Percentiles rank a stretch among this genome's conserved stretches.
These are phyloP conservation scores for Physocephala rufipes DNA, from an alignment of 2,888 invertebrate genomes.

Conservation along the genomic window DNA sequence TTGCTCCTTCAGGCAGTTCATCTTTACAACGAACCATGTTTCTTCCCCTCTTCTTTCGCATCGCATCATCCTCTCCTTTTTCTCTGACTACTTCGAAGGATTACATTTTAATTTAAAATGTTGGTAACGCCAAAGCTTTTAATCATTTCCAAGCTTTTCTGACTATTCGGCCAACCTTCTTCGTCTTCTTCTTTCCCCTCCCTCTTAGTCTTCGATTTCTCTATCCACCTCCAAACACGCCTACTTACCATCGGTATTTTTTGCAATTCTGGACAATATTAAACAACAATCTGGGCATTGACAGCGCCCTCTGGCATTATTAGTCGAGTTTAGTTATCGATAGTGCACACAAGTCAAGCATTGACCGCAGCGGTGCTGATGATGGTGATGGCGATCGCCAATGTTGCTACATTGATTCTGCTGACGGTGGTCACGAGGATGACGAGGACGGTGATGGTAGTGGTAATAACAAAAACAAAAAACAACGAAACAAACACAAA, in stretches of 20 bases:
- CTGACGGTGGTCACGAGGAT: background rate
- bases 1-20: no score
- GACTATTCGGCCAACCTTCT: background rate
- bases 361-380: background rate
- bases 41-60: no score
- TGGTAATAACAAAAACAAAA: conserved; percentile 11
- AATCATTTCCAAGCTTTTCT: conserved; percentile 28
- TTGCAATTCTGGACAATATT: background rate
- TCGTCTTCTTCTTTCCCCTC: conserved; percentile 18
- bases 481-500: no score
- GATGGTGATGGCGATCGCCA: background rate
- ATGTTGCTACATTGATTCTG: no score
- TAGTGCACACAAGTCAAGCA: no score
- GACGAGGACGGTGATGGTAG: background rate
- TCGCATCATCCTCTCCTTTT: no score
- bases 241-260: conserved; percentile 1
- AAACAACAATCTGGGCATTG: conserved; percentile 33
- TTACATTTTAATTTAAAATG: conserved; percentile 38
- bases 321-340: conserved; percentile 18
- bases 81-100: background rate
- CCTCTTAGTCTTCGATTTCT: conserved; percentile 2
- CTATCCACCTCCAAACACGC: background rate
- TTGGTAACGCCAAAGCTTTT: conserved; percentile 22
- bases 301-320: conserved; percentile 36
- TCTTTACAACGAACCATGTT: no score